phyloP scores from a whole-genome alignment of 1,140 invertebrate species.

The Euwallacea fornicatus region DNA sequence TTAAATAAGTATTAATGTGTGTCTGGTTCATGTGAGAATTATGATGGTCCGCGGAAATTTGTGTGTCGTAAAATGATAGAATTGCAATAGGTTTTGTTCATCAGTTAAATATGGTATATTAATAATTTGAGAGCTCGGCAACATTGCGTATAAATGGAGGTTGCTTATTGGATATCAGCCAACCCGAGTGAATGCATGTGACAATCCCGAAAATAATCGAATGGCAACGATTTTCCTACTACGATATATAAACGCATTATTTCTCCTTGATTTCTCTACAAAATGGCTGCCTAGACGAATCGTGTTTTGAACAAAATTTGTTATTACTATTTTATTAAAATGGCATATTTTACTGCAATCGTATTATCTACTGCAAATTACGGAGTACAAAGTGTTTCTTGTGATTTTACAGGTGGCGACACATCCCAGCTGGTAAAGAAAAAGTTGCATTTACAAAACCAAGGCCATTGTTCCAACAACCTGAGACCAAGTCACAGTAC shows the following conservation, averaged over 20 bases:
- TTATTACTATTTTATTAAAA: constrained; percentile 13
- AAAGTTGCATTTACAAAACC: constrained; percentile 12
- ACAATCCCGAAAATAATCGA: too few relatives aligned
- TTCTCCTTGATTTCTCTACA: constrained; percentile 19
- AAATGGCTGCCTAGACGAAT: constrained; percentile 34
- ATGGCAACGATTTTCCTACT: too few relatives aligned
- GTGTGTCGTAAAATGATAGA: too few relatives aligned
- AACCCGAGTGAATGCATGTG: too few relatives aligned
- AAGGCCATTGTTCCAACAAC: constrained; percentile 18
- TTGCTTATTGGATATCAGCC: too few relatives aligned
- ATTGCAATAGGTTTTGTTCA: too few relatives aligned
- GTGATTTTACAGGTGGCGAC: not conserved
- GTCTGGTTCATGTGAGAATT: too few relatives aligned
- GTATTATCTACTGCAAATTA: constrained; percentile 9
- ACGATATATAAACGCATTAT: not conserved
- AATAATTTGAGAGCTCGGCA: too few relatives aligned
- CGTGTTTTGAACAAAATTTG: constrained; percentile 20
- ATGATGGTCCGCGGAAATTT: too few relatives aligned
- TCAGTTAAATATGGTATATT: too few relatives aligned
- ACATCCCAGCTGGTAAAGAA: constrained; percentile 20
- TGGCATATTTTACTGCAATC: constrained; percentile 14
- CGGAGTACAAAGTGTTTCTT: constrained; percentile 19
- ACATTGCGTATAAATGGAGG: too few relatives aligned
- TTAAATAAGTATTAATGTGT: too few relatives aligned
- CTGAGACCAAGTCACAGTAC: not conserved